These are phyloP conservation scores for Eumacrocentrus americanus DNA, from an alignment of 2,888 invertebrate species.

Conservation along the genomic window DNA sequence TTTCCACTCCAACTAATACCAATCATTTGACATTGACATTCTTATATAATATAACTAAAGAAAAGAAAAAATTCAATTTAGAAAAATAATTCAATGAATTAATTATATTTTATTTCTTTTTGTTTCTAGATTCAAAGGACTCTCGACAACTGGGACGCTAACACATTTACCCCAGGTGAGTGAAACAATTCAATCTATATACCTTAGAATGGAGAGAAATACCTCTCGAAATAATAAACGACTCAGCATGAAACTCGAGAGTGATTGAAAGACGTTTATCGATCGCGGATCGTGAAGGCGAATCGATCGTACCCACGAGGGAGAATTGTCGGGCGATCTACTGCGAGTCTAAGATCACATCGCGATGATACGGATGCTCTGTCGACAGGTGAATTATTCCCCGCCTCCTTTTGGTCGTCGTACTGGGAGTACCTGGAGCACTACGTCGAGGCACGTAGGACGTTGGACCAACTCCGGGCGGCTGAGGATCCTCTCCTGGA, in stretches of 20 bases:
- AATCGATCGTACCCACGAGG: conserved; percentile 3
- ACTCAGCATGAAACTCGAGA: too few species aligned
- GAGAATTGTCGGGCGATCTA: background rate
- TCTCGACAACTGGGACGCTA: conserved; percentile 54
- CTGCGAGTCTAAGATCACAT: conserved; percentile 2
- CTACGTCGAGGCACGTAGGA: conserved; percentile 68
- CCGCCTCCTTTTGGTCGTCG: conserved; percentile 70
- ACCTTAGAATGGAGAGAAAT: too few species aligned
- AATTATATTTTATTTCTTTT: conserved; percentile 34
- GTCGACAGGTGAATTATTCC: conserved; percentile 66
- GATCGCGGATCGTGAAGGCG: background rate
- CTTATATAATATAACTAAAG: conserved; percentile 6
- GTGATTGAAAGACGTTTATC: conserved; percentile 9
- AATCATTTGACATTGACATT: background rate
- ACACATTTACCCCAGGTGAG: conserved; percentile 55
- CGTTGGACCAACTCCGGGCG: conserved; percentile 68
- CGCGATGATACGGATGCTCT: conserved; percentile 11
- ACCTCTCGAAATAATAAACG: too few species aligned
- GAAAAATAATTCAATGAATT: conserved; percentile 21
- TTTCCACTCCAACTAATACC: background rate
- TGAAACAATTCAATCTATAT: conserved; percentile 21
- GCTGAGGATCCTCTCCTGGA: conserved; percentile 73
- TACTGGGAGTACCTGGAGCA: conserved; percentile 71
- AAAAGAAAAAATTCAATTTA: too few species aligned
- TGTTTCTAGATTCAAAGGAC: conserved; percentile 53